Evolutionary conservation across 2,888 invertebrate species (phyloP), one percentile per base, ranked within the genome.

Genomic region (Patella caerulea): DNA sequence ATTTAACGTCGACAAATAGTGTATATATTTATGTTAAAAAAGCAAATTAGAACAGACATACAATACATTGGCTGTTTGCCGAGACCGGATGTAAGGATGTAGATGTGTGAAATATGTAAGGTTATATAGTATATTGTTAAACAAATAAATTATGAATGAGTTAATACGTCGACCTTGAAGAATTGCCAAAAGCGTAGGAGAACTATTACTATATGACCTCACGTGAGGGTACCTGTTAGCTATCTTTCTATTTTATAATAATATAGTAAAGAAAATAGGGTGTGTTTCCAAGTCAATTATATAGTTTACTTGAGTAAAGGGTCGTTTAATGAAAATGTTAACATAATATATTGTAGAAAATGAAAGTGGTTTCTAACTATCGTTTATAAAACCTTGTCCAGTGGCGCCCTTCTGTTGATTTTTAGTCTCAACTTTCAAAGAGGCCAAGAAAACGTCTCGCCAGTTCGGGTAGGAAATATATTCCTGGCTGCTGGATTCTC

Each of bases 351-450:
- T 65, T 24, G 24, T 65, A 24, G 65, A 65, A 65, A 65, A 65
- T 11, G 24, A 19, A 65, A 65, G 65, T 65, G 19, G 65, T 24
- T 65, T 65, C 14, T 65, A 24, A 65, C 24, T 65, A 65, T 24
- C 19, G 65, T 24, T 65, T 65, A 65, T 65, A 24, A 65, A 65
- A 65, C 65, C 45, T 45, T 45, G 45, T 45, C 7, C 45, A 12
- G 24, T 65, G 65, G 65, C 65, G 65, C 65, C 65, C 65, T 65
- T 65, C 24, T 65, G 65, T 65, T 65, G 65, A 65, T 65, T 65
- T 24, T 45, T 45, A 9, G 45, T 45, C 45, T 45, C 45, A 45
- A 45, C 45, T 45, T 45, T 45, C 45, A 45, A 45, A 45, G 45
- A 45, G 45, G 9, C 9, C 9, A 45, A 45, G 45, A 45, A 45